Percentiles rank a stretch among this genome's conserved stretches.
Conservation (phyloP, 2,113 vertebrate genomes). For the Alexandromys fortis region DNA sequence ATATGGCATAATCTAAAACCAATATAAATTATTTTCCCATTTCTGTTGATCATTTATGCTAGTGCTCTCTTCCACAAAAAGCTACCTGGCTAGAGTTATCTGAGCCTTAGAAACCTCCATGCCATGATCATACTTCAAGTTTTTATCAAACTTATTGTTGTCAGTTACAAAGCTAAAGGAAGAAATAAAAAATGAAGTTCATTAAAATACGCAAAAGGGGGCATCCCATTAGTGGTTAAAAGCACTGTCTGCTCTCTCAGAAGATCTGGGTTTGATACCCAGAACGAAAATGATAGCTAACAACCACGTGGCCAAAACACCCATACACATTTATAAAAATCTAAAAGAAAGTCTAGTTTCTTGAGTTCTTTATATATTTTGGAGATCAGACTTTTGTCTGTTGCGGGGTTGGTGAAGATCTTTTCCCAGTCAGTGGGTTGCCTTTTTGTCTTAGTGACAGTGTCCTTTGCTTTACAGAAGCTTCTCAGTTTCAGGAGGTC, state of each 20-base stretch:
- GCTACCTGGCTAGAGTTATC: not conserved
- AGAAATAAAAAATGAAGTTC: conserved; percentile 27
- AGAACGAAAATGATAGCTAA: not conserved
- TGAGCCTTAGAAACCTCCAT: not conserved
- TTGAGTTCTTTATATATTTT: too few species aligned
- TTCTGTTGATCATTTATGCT: conserved; percentile 34
- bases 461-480: too few species aligned
- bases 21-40: not conserved
- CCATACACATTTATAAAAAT: not conserved
- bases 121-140: not conserved
- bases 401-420: too few species aligned
- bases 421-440: too few species aligned
- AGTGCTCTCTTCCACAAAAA: not conserved
- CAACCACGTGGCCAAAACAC: not conserved
- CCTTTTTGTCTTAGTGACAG: too few species aligned
- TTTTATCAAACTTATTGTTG: conserved; percentile 9
- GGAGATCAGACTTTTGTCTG: too few species aligned
- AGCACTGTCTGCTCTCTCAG: not conserved
- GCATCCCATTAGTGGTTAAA: not conserved
- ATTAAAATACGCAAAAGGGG: conserved; percentile 27
- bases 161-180: conserved; percentile 15
- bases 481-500: too few species aligned
- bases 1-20: not conserved
- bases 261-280: not conserved
- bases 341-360: not conserved